Base-by-base conservation (phyloP, 2,797 vertebrate species). In the Gymnoscopelus microlampas region DNA sequence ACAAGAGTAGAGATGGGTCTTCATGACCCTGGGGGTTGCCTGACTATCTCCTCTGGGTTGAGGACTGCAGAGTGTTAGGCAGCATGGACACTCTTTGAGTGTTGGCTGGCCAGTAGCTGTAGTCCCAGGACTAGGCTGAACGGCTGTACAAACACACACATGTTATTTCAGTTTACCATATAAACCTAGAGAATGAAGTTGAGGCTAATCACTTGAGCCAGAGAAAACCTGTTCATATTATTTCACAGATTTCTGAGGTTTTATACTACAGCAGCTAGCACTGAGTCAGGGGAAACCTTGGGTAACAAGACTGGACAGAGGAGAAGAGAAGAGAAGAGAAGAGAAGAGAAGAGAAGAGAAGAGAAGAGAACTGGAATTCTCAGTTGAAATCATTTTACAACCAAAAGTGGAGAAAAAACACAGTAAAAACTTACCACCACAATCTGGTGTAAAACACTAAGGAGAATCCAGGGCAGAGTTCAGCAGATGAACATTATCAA, bases 401-500 rank as follows among this genome's bases (percentile, higher is more conserved):
- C 29, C 1, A 63, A 59, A 56, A 48, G 5, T 4, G 5, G 5
- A 35, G 32, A 6, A 6, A 35, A 35, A 35, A 35, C 53, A 49
- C 50, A 6, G 53, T 35, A n/a, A 68, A 68, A n/a, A 50, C 60
- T 26, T 26, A 11, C 68, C 65, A 29, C 2, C 10, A 51, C 60
- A 61, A 53, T 60, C 71, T 69, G 61, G 57, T 78, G 73, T 78
- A 76, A 71, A 73, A 76, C 62, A 50, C 4, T 15, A 15, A 53
- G 63, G 68, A 57, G 72, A 75, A 81, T 77, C 74, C 74, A 29
- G 75, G 66, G 75, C 66, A 87, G 68, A 88, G 85, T 84, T 88
- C 82, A 88, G 64, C 79, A 85, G 65, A 88, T 84, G 78, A 81
- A 73, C 66, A 50, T 79, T 70, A 89, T 88, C 84, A 86, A 65